Evolutionary conservation across 2,888 invertebrate genomes (phyloP), one percentile per base, ranked within the genome.

Genomic region (Tipula confusa): DNA sequence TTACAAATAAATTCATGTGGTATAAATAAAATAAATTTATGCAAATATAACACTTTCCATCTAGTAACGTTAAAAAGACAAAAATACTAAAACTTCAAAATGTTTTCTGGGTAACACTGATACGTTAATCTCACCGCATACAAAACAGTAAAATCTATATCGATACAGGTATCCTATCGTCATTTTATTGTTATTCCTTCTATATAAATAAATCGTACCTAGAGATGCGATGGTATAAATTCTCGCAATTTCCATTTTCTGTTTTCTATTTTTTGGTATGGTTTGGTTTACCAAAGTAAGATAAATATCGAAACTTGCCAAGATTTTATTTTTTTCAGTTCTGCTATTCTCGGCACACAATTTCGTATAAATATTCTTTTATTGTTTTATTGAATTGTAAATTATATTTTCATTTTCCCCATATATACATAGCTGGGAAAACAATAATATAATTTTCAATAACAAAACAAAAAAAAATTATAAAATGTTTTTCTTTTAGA

Each of bases 341-440:
- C 4, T 24, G 13, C 38, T 3, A 13, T 11, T 13, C 7, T 24
- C 6, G 2, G 24, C 4, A 24, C 64, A 24, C 24, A 64, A 24
- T 24, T 24, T 64, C 24, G 64, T 64, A 64, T 43, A 43, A 15
- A 43, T 18, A 64, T 64, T 64, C 64, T 24, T 64, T 64, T 64
- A 64, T 64, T 64, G 64, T 64, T 64, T 64, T 64, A 64, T 64
- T 64, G 64, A 64, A 64, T 64, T 64, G 64, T 18, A 64, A 64
- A 64, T 64, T 64, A 24, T 64, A 64, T 64, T 64, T 64, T 64
- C 64, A 24, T 64, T 64, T 64, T 64, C n/a, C n/a, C n/a, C n/a
- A n/a, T n/a, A n/a, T n/a, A n/a, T n/a, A n/a, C n/a, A n/a, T n/a
- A 24, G 64, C 64, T 64, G 64, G 64, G 24, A 64, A 64, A 64